These are phyloP conservation scores for Drosophila setosimentum DNA, from an alignment of 2,888 invertebrate species.

Conservation along the genomic window DNA sequence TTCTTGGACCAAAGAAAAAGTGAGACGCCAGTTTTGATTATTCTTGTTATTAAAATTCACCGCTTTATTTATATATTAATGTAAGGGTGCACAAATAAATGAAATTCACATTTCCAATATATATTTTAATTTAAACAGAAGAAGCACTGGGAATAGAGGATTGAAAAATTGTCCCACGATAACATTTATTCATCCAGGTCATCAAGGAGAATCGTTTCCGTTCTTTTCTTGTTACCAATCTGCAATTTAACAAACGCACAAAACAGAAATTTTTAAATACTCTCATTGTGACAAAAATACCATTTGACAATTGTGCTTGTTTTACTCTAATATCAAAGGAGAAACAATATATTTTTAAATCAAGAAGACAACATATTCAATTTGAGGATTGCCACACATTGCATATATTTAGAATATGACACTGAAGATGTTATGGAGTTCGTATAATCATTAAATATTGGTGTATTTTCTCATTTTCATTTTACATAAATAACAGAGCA, in stretches of 20 bases:
- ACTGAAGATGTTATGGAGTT: background rate
- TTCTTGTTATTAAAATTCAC: background rate
- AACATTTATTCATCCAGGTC: background rate
- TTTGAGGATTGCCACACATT: background rate
- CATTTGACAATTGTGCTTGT: conserved; percentile 35
- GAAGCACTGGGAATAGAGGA: background rate
- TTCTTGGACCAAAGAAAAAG: conserved; percentile 9
- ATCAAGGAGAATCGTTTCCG: background rate
- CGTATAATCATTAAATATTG: background rate
- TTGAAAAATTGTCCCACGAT: background rate
- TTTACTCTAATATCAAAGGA: background rate
- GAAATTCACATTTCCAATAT: background rate
- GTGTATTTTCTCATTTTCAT: too few relatives aligned
- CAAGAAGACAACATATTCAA: background rate
- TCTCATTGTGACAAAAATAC: conserved; percentile 38
- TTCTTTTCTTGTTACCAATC: background rate
- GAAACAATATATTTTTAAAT: background rate
- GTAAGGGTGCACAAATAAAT: background rate
- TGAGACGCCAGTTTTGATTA: background rate
- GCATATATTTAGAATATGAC: conserved; percentile 1
- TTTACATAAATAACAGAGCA: background rate
- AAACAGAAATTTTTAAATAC: conserved; percentile 19
- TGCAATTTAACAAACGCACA: background rate
- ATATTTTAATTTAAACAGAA: background rate
- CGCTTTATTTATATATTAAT: background rate